Evolutionary conservation across 2,888 invertebrate genomes (phyloP).

Genomic region (Cistogaster globosa): DNA sequence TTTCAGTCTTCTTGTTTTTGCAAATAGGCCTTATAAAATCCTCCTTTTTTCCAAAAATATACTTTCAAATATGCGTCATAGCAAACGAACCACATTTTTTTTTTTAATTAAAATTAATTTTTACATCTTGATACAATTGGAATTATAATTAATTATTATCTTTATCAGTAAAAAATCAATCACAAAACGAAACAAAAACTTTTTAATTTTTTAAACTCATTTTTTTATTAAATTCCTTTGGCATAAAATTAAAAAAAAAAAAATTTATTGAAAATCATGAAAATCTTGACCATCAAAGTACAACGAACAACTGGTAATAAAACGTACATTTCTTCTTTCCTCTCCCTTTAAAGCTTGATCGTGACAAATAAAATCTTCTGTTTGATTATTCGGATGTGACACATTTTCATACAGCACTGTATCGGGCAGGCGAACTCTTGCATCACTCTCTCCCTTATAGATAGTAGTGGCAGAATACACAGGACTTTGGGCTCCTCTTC

Average conservation of each 20-base stretch:
- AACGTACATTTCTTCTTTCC: constrained; percentile 66
- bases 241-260: background rate
- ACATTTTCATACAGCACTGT: constrained; percentile 53
- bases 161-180: background rate
- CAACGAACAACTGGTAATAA: constrained; percentile 73
- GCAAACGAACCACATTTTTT: no score
- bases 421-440: constrained; percentile 30
- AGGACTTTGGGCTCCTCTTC: constrained; percentile 12
- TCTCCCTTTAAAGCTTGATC: constrained; percentile 47
- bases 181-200: no score
- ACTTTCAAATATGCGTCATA: no score
- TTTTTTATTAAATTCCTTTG: no score
- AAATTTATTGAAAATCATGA: constrained; percentile 61
- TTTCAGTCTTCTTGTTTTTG: no score
- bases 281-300: constrained; percentile 75
- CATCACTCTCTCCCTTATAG: background rate
- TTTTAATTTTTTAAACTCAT: no score
- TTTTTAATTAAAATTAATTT: no score
- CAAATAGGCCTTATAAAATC: no score
- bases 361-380: constrained; percentile 6
- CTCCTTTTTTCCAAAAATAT: no score
- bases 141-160: no score
- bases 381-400: background rate
- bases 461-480: constrained; percentile 64
- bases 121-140: no score